Conservation (phyloP, 2,888 invertebrate species). For the Drosophila melanosoma region DNA sequence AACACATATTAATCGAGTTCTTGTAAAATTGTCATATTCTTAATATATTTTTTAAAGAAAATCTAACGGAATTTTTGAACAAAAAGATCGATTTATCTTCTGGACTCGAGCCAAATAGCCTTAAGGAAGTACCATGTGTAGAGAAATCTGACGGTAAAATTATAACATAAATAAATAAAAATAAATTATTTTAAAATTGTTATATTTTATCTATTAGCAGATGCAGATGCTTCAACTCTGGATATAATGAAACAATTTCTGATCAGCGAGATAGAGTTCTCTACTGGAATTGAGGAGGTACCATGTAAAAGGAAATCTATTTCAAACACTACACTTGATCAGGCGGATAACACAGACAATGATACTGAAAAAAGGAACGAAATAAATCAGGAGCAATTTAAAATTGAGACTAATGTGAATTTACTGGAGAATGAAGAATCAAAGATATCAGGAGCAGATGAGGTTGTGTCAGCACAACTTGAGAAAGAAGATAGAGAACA, state of each 20-base stretch:
- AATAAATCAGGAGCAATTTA: background rate
- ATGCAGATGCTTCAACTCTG: background rate
- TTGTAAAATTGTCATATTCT: background rate
- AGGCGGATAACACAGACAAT: background rate
- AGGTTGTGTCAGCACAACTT: conserved; percentile 64
- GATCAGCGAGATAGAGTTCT: conserved; percentile 44
- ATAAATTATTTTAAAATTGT: background rate
- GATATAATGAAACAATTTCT: conserved; percentile 42
- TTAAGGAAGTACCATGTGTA: conserved; percentile 54
- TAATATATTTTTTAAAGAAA: conserved; percentile 3
- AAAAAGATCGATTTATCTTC: conserved; percentile 49
- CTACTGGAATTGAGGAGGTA: conserved; percentile 41
- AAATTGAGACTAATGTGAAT: conserved; percentile 19
- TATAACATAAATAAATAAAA: background rate
- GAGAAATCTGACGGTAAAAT: conserved; percentile 40
- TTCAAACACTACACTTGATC: conserved; percentile 27
- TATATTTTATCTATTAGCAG: background rate
- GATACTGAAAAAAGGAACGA: background rate
- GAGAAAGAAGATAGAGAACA: conserved; percentile 22
- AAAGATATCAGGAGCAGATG: conserved; percentile 76
- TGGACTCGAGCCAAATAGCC: background rate
- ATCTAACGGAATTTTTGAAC: conserved; percentile 33
- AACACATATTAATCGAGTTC: background rate
- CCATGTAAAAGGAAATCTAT: conserved; percentile 59
- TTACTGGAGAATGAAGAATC: conserved; percentile 58